These are phyloP conservation scores for Rachycentron canadum DNA, from an alignment of 2,797 vertebrate genomes.

Conservation along the genomic window DNA sequence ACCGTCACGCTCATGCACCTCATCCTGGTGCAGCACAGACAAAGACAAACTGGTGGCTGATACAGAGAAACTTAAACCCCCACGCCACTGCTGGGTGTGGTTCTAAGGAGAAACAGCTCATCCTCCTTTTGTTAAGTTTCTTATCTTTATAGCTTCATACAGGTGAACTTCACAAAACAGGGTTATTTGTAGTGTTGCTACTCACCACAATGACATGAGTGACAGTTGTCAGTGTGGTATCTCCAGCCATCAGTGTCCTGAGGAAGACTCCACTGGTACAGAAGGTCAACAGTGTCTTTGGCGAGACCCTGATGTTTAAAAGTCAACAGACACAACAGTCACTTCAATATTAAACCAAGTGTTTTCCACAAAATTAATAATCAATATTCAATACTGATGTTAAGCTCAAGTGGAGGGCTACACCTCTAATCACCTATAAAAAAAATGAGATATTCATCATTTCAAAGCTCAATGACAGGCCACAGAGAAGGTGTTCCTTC, in stretches of 20 bases:
- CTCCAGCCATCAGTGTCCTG: constrained; percentile 93
- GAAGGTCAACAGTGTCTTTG: constrained; percentile 95
- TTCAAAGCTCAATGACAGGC: too few relatives aligned
- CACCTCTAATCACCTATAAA: too few relatives aligned
- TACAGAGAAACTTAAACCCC: too few relatives aligned
- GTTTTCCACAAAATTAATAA: too few relatives aligned
- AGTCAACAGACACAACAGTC: constrained; percentile 19
- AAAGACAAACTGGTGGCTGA: neutral
- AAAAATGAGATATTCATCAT: too few relatives aligned
- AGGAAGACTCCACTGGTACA: constrained; percentile 95
- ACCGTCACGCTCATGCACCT: constrained; percentile 96
- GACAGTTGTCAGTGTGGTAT: constrained; percentile 88
- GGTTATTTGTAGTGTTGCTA: neutral
- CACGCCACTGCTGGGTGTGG: too few relatives aligned
- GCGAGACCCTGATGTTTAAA: constrained; percentile 88
- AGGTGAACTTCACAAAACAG: too few relatives aligned
- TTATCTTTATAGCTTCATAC: too few relatives aligned
- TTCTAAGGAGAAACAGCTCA: too few relatives aligned
- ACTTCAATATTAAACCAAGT: neutral
- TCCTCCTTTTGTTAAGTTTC: too few relatives aligned
- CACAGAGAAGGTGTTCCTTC: too few relatives aligned
- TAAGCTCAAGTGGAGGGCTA: neutral
- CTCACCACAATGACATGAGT: constrained; percentile 97
- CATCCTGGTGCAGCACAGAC: constrained; percentile 86
- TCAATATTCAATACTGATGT: too few relatives aligned